Percentiles rank a stretch among this genome's conserved stretches.
These are phyloP conservation scores for Urechis unicinctus DNA, from an alignment of 2,888 invertebrate genomes.

Conservation along the genomic window DNA sequence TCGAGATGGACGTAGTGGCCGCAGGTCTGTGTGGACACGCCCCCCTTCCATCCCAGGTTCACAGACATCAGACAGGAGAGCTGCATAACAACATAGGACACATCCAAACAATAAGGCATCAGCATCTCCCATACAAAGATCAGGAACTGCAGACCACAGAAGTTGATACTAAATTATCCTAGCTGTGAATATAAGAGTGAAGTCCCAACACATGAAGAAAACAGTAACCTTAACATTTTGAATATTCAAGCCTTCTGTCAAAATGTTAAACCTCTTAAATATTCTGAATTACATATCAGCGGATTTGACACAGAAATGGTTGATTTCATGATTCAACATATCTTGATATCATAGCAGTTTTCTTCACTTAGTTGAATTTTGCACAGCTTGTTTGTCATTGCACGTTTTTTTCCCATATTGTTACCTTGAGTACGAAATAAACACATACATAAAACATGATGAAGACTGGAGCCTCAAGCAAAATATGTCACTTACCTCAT, in stretches of 20 bases:
- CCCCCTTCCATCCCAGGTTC: conserved; percentile 52
- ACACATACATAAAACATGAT: background rate
- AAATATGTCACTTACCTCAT: conserved; percentile 29
- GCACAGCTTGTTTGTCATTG: no score
- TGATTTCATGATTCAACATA: no score
- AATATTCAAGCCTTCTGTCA: no score
- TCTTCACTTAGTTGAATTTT: no score
- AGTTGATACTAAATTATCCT: background rate
- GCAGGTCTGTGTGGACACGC: conserved; percentile 89
- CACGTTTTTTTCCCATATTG: no score
- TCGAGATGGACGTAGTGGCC: conserved; percentile 94
- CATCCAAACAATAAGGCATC: background rate
- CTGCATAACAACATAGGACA: background rate
- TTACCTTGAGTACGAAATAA: no score
- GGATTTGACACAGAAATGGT: no score
- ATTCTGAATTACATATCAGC: no score
- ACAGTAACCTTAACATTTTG: no score
- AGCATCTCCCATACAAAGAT: background rate
- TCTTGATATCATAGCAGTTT: no score
- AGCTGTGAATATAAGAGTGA: background rate
- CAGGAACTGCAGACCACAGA: background rate
- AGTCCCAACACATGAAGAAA: no score
- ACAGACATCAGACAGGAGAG: conserved; percentile 14
- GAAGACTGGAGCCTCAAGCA: background rate
- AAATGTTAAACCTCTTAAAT: no score